Percentiles rank a stretch among this genome's conserved stretches.
phyloP scores from a whole-genome alignment of 2,113 vertebrate genomes.

The Motacilla tschutschensis region DNA sequence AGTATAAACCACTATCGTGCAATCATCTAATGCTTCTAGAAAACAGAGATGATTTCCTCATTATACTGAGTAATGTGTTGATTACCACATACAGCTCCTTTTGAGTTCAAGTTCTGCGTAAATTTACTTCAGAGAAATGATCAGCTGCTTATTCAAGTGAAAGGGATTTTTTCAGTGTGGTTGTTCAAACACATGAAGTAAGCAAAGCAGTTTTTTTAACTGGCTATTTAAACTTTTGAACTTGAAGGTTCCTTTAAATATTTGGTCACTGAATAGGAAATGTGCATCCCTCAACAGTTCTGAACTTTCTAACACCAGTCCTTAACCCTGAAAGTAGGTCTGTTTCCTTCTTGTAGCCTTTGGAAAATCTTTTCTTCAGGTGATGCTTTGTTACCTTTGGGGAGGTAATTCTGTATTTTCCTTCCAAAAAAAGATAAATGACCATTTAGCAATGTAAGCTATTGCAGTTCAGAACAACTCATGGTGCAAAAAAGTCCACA shows the following conservation, averaged over 20 bases:
- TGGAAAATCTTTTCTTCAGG: not conserved
- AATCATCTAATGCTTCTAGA: constrained; percentile 6
- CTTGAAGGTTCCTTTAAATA: not conserved
- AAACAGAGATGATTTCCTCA: constrained; percentile 48
- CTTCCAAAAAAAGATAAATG: not conserved
- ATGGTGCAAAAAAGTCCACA: not conserved
- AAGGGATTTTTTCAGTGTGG: not conserved
- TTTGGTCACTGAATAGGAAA: not conserved
- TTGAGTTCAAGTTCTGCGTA: constrained; percentile 5
- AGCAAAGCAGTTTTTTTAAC: not conserved
- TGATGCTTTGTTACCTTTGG: not conserved
- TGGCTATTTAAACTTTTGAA: not conserved
- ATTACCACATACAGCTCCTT: constrained; percentile 40
- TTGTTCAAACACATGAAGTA: not conserved
- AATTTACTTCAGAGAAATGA: constrained; percentile 34
- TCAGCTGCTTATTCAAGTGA: constrained; percentile 10
- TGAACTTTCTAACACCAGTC: not conserved
- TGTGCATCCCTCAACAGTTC: not conserved
- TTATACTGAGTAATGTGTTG: constrained; percentile 30
- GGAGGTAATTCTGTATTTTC: not conserved
- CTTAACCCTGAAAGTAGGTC: not conserved
- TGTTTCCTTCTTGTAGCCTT: not conserved
- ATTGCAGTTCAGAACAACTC: not conserved
- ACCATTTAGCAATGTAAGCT: not conserved
- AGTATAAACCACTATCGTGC: constrained; percentile 18